Conservation (phyloP, 2,797 vertebrate species). For the Gymnoscopelus braueri region DNA sequence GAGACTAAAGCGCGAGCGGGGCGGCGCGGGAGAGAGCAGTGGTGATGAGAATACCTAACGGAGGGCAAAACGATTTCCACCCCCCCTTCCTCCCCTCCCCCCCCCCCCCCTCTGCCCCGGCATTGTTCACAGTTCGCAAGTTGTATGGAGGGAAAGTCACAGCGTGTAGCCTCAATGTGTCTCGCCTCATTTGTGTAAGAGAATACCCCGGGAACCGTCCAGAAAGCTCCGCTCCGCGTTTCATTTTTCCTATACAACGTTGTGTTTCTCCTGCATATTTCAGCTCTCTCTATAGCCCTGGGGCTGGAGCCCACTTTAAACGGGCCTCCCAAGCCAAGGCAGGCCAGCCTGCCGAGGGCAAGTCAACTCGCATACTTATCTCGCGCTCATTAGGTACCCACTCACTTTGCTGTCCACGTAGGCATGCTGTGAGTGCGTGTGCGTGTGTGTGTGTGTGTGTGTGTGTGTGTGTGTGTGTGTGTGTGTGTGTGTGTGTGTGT, state of each 20-base stretch:
- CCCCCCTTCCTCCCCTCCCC: too few relatives aligned
- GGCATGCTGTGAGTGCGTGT: constrained; percentile 3
- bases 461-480: neutral
- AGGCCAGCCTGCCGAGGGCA: constrained; percentile 32
- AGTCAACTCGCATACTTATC: constrained; percentile 28
- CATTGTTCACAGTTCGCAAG: constrained; percentile 35
- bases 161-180: constrained; percentile 55
- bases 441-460: neutral
- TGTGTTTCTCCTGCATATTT: constrained; percentile 54
- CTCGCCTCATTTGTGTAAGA: constrained; percentile 53
- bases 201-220: constrained; percentile 33
- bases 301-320: constrained; percentile 54
- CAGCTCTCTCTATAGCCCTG: constrained; percentile 34
- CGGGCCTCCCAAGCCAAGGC: constrained; percentile 39
- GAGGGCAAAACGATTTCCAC: too few relatives aligned
- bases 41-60: too few relatives aligned
- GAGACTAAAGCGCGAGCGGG: too few relatives aligned
- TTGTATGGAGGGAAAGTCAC: constrained; percentile 31
- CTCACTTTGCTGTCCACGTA: constrained; percentile 12
- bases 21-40: too few relatives aligned
- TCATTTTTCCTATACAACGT: constrained; percentile 36
- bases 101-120: neutral
- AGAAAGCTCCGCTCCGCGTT: constrained; percentile 17
- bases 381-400: constrained; percentile 39
- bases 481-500: too few relatives aligned